These are phyloP conservation scores for Candoia aspera DNA, from an alignment of 2,113 vertebrate genomes.

Conservation along the genomic window DNA sequence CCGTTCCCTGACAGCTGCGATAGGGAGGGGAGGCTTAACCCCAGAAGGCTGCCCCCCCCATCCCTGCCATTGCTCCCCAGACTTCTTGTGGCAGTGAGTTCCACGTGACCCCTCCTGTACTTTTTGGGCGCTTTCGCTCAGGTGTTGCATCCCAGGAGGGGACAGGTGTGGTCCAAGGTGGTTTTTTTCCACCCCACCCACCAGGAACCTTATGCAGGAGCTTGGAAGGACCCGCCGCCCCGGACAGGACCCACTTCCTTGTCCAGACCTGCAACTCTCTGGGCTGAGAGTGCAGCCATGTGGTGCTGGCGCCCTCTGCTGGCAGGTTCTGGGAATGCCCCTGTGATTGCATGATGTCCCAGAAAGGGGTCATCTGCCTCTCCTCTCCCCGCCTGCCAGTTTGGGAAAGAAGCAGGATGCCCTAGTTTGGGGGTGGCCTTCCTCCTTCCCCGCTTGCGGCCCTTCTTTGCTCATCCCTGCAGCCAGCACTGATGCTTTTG, in stretches of 20 bases:
- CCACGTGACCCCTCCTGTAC: not conserved
- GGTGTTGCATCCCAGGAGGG: not conserved
- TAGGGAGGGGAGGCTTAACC: not conserved
- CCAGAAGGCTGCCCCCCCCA: not conserved
- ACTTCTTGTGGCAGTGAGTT: not conserved
- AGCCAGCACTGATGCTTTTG: no score
- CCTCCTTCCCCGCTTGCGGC: no score
- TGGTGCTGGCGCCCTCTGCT: not conserved
- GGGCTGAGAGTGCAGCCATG: not conserved
- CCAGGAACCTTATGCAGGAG: no score
- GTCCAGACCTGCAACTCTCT: not conserved
- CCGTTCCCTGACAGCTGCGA: not conserved
- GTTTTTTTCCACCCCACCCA: no score
- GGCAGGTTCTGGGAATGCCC: not conserved
- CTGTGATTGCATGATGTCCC: not conserved
- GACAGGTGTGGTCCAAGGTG: not conserved
- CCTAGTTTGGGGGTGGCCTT: no score
- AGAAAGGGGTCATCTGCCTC: no score
- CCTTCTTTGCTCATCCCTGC: no score
- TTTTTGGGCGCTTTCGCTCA: not conserved
- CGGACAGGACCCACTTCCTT: not conserved
- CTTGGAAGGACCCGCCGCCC: not conserved
- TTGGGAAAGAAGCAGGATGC: no score
- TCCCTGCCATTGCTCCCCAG: not conserved
- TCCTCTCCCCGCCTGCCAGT: no score